A percentile compares a stretch with the other conserved stretches of the same genome.
These are phyloP conservation scores for Corynorhinus townsendii DNA, from an alignment of 2,113 vertebrate genomes.

Conservation along the genomic window DNA sequence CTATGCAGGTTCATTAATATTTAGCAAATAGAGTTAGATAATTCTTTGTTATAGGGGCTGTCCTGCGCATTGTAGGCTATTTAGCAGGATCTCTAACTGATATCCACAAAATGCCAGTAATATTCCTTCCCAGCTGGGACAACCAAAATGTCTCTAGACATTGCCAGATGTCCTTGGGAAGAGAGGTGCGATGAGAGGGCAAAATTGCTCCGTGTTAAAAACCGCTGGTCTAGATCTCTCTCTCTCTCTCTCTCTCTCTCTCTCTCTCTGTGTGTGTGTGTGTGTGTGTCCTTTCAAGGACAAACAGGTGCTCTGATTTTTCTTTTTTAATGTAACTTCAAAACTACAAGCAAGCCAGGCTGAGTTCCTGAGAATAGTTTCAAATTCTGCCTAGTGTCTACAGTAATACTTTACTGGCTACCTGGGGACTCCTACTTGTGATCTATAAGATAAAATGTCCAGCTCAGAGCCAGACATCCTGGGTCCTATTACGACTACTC, in stretches of 20 bases:
- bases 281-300: background rate
- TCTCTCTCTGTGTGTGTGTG: no score
- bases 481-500: background rate
- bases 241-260: no score
- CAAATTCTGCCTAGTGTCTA: conserved; percentile 1
- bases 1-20: background rate
- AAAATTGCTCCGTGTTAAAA: background rate
- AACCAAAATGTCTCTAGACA: background rate
- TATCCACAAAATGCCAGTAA: background rate
- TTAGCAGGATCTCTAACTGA: background rate
- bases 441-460: background rate
- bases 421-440: background rate
- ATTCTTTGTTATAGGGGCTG: background rate
- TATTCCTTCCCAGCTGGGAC: background rate
- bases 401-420: conserved; percentile 17
- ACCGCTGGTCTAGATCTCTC: background rate
- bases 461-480: background rate
- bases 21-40: background rate
- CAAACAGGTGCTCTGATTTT: background rate
- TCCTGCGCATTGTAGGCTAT: background rate
- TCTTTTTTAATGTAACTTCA: conserved; percentile 10
- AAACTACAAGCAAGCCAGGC: conserved; percentile 15
- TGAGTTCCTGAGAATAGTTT: conserved; percentile 5
- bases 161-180: background rate
- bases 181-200: background rate